Base-by-base conservation (phyloP, 2,888 invertebrate genomes). In the Scaptomyza cyrtandrae region DNA sequence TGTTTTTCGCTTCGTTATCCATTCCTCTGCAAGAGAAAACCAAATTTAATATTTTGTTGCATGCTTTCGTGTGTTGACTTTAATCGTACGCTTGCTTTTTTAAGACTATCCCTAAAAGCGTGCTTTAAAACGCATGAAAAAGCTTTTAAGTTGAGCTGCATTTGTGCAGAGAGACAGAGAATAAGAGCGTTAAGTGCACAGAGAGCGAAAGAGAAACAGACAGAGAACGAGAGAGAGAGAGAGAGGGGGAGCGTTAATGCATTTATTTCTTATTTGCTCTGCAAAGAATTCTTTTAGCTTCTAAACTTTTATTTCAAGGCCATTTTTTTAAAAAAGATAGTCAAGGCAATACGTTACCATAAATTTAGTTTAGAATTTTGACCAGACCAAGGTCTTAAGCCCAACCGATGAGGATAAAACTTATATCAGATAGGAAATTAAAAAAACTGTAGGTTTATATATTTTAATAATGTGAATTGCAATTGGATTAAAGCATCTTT, bases 1-100 rank as follows among this genome's bases (percentile, higher is more conserved):
- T 85, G 96, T 96, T 93, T 96, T 97, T 93, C 97, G 97, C 91
- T 96, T 95, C 86, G 97, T 97, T 92, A 97, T 95, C 97, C 97
- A 97, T 95, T 97, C 97, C 93, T 98, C 97, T 97, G 94, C 62
- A 93, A 94, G 10, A 41, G 19, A 19, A 24, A 13, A 3, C 29
- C 0, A n/a, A 43, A n/a, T 19, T 37, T 13, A 31, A 13, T 9
- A 10, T 27, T n/a, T 45, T 13, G 6, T 48, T 52, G 57, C 46
- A 60, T 63, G 60, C 48, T 68, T 75, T 73, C 24, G 1, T 39
- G 39, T 19, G 10, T 6, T 1, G 7, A 6, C 1, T n/a, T 6
- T 16, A n/a, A 52, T 56, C 29, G 35, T 4, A 9, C 0, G 31
- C 39, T 6, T 16, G 10, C 19, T 19, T 46, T 14, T 1, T 7